Conservation (phyloP, 2,888 invertebrate genomes). For the Cabera pusaria region DNA sequence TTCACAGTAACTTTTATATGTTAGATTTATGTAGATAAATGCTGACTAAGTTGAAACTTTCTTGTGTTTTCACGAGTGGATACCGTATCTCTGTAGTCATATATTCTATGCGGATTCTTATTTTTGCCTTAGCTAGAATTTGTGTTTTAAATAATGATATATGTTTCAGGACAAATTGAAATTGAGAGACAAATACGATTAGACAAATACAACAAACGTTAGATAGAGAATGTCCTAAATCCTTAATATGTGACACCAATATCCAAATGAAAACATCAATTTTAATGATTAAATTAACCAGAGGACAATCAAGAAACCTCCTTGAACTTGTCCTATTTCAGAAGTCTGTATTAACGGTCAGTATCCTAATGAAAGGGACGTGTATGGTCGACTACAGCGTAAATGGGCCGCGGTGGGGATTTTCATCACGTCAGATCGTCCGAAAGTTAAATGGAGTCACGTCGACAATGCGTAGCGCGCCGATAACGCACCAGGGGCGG, state of each 20-base stretch:
- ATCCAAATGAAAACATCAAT: conserved; percentile 23
- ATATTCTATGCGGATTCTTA: too few relatives aligned
- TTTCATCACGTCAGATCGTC: conserved; percentile 43
- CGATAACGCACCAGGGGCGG: conserved; percentile 27
- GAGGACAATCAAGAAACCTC: conserved; percentile 27
- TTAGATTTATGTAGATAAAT: too few relatives aligned
- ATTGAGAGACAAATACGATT: too few relatives aligned
- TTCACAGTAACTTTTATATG: too few relatives aligned
- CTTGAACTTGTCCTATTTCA: conserved; percentile 30
- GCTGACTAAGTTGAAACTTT: too few relatives aligned
- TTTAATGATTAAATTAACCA: conserved; percentile 30
- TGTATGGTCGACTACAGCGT: conserved; percentile 32
- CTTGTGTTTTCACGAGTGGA: too few relatives aligned
- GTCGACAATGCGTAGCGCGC: conserved; percentile 38
- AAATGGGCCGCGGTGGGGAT: conserved; percentile 35
- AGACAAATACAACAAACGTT: too few relatives aligned
- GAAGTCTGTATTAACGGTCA: conserved; percentile 31
- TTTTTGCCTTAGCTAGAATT: too few relatives aligned
- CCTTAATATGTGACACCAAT: conserved; percentile 11
- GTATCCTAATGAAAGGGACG: conserved; percentile 33
- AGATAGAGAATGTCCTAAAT: too few relatives aligned
- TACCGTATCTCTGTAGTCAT: too few relatives aligned
- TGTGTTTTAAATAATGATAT: too few relatives aligned
- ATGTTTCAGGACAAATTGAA: too few relatives aligned
- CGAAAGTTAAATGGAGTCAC: conserved; percentile 50